Base-by-base conservation (phyloP, 2,888 invertebrate genomes). In the Phengaris arion region DNA sequence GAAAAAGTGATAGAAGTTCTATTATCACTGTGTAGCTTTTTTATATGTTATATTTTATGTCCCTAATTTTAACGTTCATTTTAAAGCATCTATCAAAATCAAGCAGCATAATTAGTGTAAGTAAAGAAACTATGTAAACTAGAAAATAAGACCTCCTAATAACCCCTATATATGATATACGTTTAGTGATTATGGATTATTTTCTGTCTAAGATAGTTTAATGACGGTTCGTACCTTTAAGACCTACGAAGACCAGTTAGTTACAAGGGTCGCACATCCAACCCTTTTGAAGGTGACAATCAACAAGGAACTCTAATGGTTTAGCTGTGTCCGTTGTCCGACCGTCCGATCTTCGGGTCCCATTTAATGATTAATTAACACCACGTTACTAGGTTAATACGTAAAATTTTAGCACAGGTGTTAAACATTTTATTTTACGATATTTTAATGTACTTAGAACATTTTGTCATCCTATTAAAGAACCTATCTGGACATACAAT, bases 221-320 rank as follows among this genome's bases (percentile, higher is more conserved):
- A 57, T 7, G 8, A 4, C 6, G 48, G 48, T 8, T 6, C 48
- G 22, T 68, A 35, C 10, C 68, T 45, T 68, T 12, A 35, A 68
- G 68, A 10, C 51, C 3, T 51, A 51, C 46, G n/a, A 45, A 51
- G 22, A 22, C 7, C 35, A 54, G 35, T 45, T 64, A 54, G 35
- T 45, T 64, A 45, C 12, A 64, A 64, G 45, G 64, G 35, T 64
- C 64, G 22, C 22, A 64, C 64, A 64, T 35, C 35, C 6, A 35
- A 64, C 64, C 64, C 64, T 64, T 64, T 64, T 64, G 12, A 64
- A 64, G 64, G 35, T 45, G 64, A 6, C 64, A 64, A 35, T 6
- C 64, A 64, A 64, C 35, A 64, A 64, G 64, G 13, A 64, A 64
- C 64, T 12, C 12, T 64, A 64, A 64, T 64, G 64, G 64, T 64